Evolutionary conservation across 2,888 invertebrate species (phyloP).

Genomic region (Blera fallax): DNA sequence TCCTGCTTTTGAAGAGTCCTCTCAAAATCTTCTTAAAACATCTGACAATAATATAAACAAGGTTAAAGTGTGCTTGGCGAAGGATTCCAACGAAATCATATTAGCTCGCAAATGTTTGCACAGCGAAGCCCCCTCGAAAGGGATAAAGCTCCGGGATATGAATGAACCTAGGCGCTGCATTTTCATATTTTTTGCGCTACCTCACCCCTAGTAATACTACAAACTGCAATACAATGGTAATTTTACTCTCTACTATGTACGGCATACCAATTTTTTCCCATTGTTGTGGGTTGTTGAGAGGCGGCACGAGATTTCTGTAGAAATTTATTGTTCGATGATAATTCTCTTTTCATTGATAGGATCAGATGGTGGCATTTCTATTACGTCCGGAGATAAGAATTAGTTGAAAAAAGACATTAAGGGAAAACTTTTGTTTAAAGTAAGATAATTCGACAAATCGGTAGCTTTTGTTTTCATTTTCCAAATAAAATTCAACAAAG

Average conservation of each 20-base stretch:
- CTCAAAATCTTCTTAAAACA: slow-evolving; percentile 33
- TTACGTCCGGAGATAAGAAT: background rate
- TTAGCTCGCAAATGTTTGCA: slow-evolving; percentile 58
- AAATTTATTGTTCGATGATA: slow-evolving; percentile 25
- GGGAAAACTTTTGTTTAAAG: background rate
- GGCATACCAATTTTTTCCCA: slow-evolving; percentile 1
- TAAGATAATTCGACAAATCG: background rate
- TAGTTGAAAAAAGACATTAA: background rate
- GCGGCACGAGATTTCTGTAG: background rate
- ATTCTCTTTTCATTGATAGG: slow-evolving; percentile 8
- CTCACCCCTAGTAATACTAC: background rate
- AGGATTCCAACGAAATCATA: slow-evolving; percentile 47
- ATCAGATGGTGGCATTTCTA: background rate
- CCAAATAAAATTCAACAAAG: background rate
- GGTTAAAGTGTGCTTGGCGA: slow-evolving; percentile 29
- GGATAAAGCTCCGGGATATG: slow-evolving; percentile 23
- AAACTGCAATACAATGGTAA: slow-evolving; percentile 49
- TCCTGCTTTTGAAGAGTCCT: slow-evolving; percentile 4
- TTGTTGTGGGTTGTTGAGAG: slow-evolving; percentile 14
- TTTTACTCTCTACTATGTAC: slow-evolving; percentile 30
- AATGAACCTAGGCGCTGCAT: slow-evolving; percentile 21
- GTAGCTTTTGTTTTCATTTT: background rate
- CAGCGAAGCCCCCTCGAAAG: slow-evolving; percentile 43
- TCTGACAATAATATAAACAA: slow-evolving; percentile 40
- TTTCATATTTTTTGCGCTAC: background rate